Evolutionary conservation across 1,140 invertebrate species (phyloP).

Genomic region (Aradophagus sp.): DNA sequence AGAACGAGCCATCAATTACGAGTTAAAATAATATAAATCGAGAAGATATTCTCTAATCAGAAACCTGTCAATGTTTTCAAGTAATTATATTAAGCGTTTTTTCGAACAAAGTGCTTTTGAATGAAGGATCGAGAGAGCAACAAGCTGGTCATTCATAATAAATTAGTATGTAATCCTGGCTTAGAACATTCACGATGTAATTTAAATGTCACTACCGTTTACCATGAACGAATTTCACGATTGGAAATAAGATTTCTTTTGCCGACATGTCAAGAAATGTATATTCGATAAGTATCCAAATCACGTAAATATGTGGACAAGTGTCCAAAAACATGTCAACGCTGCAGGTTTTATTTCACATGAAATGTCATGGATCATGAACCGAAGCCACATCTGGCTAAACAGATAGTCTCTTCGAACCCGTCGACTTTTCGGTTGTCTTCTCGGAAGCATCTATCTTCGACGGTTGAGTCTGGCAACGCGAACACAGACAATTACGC

Average conservation of each 20-base stretch:
- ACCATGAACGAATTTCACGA: too few relatives aligned
- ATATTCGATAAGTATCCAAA: constrained; percentile 5
- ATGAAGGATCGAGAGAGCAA: background rate
- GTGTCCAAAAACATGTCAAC: constrained; percentile 16
- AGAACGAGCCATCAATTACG: constrained; percentile 41
- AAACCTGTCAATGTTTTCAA: constrained; percentile 13
- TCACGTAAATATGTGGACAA: constrained; percentile 16
- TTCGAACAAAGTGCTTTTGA: constrained; percentile 1
- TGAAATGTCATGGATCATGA: constrained; percentile 63
- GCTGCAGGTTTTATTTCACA: constrained; percentile 42
- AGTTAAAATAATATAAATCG: constrained; percentile 47
- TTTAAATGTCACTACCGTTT: too few relatives aligned
- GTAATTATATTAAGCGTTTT: constrained; percentile 25
- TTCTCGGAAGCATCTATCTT: constrained; percentile 67
- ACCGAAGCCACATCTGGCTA: constrained; percentile 62
- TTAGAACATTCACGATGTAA: too few relatives aligned
- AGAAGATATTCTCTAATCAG: constrained; percentile 14
- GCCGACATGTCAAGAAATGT: constrained; percentile 1
- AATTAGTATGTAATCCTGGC: too few relatives aligned
- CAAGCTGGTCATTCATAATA: too few relatives aligned
- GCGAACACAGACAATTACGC: constrained; percentile 37
- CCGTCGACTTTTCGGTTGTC: constrained; percentile 55
- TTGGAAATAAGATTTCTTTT: background rate
- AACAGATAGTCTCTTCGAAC: constrained; percentile 59
- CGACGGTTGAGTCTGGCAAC: constrained; percentile 14